Conservation (phyloP, 2,113 vertebrate species). For the Orycteropus afer region DNA sequence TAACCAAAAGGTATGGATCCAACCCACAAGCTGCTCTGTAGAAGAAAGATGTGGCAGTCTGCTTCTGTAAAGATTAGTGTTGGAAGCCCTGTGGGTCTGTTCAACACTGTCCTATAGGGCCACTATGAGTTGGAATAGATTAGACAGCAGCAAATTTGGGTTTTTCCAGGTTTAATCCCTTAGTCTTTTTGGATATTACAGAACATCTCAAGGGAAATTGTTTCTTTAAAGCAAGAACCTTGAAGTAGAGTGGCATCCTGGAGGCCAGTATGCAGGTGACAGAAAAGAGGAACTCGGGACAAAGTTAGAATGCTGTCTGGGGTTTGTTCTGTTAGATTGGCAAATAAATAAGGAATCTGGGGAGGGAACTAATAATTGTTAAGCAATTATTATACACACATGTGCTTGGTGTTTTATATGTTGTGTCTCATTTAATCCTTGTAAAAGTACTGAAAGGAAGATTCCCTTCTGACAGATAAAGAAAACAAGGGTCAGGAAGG, state of each 20-base stretch:
- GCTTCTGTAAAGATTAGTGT: background rate
- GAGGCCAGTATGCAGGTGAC: background rate
- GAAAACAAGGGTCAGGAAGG: background rate
- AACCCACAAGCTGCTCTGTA: background rate
- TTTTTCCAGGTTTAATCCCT: background rate
- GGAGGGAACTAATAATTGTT: background rate
- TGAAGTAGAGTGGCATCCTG: background rate
- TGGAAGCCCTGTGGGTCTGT: background rate
- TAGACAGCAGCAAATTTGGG: background rate
- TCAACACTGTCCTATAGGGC: background rate
- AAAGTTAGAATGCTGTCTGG: background rate
- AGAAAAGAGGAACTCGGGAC: background rate
- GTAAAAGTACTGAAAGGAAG: background rate
- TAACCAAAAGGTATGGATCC: background rate
- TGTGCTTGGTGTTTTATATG: background rate
- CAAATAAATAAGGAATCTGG: background rate
- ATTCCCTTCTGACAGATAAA: conserved; percentile 11
- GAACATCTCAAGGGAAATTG: background rate
- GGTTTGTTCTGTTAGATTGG: background rate
- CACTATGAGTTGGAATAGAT: background rate
- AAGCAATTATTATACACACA: background rate
- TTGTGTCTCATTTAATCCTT: background rate
- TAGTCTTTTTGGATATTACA: background rate
- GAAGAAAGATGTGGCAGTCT: background rate
- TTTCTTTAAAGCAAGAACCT: background rate